Conservation (phyloP, 2,888 invertebrate genomes). For the Scaptomyza caliginosa region DNA sequence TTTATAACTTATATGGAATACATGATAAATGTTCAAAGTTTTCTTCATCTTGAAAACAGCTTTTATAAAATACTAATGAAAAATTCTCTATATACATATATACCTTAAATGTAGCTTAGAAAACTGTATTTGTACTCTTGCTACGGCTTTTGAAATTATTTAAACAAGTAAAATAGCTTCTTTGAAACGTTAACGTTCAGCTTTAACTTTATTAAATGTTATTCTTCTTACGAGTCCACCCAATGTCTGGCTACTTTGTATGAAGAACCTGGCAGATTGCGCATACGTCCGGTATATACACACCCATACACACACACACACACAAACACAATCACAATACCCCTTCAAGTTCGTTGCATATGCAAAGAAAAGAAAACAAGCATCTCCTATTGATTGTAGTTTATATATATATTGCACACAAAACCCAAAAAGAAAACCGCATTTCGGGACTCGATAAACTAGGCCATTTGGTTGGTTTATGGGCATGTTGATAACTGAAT, state of each 20-base stretch:
- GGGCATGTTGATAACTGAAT: conserved; percentile 16
- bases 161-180: too few species aligned
- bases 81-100: too few species aligned
- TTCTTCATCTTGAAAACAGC: too few species aligned
- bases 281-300: conserved; percentile 10
- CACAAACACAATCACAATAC: neutral
- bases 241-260: conserved; percentile 1
- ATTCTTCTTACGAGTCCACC: conserved; percentile 12
- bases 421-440: neutral
- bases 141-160: too few species aligned
- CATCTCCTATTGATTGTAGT: conserved; percentile 20
- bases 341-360: conserved; percentile 4
- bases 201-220: conserved; percentile 20
- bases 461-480: conserved; percentile 6
- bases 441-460: neutral
- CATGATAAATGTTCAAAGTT: neutral
- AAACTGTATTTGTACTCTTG: too few species aligned
- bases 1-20: too few species aligned
- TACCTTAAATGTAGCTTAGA: neutral
- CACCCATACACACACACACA: neutral
- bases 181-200: too few species aligned
- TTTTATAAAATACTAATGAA: too few species aligned
- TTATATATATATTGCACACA: conserved; percentile 14
- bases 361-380: conserved; percentile 6
- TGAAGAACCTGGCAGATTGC: conserved; percentile 9